Percentiles rank a stretch among this genome's conserved stretches.
phyloP scores from a whole-genome alignment of 2,113 vertebrate genomes.

The Limnothrissa miodon region DNA sequence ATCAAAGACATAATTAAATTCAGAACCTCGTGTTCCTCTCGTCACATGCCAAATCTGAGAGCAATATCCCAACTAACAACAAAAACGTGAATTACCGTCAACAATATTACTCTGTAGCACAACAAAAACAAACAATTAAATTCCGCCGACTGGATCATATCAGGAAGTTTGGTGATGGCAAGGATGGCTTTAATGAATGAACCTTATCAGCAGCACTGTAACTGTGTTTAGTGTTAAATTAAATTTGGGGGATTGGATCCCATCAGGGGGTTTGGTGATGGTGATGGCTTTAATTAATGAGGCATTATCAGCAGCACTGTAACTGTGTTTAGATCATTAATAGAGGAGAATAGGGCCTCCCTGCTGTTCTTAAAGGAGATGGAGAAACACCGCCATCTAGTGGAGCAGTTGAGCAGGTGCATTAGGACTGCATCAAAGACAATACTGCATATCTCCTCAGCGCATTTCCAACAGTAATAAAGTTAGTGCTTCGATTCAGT shows the following conservation, averaged over 20 bases:
- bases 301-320: constrained; percentile 1
- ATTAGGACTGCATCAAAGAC: neutral
- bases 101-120: neutral
- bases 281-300: neutral
- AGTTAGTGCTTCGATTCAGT: neutral
- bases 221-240: constrained; percentile 21
- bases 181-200: neutral
- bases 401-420: constrained; percentile 11
- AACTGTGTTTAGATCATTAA: neutral
- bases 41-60: neutral
- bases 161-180: constrained; percentile 13
- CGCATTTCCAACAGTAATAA: neutral
- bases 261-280: constrained; percentile 18
- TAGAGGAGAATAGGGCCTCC: neutral
- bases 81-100: neutral
- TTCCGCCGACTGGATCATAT: constrained; percentile 22
- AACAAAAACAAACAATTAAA: constrained; percentile 29
- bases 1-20: neutral
- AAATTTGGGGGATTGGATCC: constrained; percentile 21
- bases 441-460: neutral
- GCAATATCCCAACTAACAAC: neutral
- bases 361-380: neutral
- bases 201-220: constrained; percentile 1
- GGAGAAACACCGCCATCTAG: constrained; percentile 17
- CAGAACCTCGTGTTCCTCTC: neutral